Conservation (phyloP, 2,797 vertebrate species). For the Hylomyscus alleni region DNA sequence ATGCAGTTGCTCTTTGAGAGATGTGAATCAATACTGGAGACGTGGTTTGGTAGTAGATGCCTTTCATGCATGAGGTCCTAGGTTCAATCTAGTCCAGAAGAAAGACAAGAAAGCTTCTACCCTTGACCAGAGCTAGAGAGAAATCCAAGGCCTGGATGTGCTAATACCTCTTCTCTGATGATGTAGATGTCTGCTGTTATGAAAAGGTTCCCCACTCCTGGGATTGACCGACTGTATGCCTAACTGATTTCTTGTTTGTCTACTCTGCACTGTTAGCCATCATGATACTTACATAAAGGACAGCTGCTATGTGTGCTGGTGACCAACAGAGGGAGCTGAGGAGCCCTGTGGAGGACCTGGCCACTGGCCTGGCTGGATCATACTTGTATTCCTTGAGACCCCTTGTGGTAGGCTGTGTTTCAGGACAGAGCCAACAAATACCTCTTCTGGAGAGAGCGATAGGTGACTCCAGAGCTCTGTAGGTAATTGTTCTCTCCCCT, state of each 20-base stretch:
- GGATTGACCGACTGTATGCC: background rate
- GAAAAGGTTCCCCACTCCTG: background rate
- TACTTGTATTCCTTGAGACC: background rate
- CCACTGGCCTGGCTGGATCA: background rate
- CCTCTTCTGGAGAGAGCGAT: background rate
- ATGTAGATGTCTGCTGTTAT: constrained; percentile 58
- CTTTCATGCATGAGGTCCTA: background rate
- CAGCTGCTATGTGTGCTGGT: background rate
- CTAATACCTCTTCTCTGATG: constrained; percentile 75
- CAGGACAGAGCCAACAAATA: background rate
- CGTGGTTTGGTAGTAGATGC: background rate
- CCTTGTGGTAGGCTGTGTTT: background rate
- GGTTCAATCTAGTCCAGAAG: background rate
- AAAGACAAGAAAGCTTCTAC: constrained; percentile 55
- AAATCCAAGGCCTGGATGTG: constrained; percentile 74
- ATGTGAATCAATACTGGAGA: background rate
- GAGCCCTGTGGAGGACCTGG: background rate
- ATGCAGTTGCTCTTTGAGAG: constrained; percentile 1
- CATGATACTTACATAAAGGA: background rate
- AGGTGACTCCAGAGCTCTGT: constrained; percentile 30
- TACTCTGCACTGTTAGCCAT: background rate
- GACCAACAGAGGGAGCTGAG: constrained; percentile 59
- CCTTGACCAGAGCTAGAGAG: constrained; percentile 57
- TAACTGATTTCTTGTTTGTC: background rate
- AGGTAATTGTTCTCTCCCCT: background rate